Evolutionary conservation across 2,113 vertebrate species (phyloP).

Genomic region (Egretta garzetta): DNA sequence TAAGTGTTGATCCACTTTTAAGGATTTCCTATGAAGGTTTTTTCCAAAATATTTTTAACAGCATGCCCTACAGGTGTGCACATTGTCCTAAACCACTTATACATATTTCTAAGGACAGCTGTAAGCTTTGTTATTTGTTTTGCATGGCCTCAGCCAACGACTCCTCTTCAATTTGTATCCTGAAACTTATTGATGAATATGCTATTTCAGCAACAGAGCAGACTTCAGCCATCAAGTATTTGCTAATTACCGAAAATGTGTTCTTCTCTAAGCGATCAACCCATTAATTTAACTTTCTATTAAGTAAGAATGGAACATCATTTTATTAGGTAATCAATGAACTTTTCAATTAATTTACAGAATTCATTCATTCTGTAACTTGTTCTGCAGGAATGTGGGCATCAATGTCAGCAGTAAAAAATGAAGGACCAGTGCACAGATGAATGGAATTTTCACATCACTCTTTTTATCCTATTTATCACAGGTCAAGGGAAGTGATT

Average conservation of each 20-base stretch:
- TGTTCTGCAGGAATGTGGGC: not conserved
- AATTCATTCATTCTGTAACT: not conserved
- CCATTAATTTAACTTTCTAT: not conserved
- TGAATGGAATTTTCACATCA: not conserved
- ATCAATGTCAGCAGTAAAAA: not conserved
- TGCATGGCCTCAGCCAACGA: not conserved
- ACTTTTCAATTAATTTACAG: not conserved
- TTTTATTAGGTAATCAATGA: not conserved
- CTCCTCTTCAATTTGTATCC: not conserved
- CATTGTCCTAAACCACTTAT: not conserved
- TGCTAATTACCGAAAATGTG: not conserved
- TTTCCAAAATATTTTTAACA: not conserved
- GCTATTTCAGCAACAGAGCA: not conserved
- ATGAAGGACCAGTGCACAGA: not conserved
- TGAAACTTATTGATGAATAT: not conserved
- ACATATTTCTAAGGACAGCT: not conserved
- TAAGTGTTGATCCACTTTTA: not conserved
- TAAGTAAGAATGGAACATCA: not conserved
- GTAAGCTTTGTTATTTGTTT: not conserved
- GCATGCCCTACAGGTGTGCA: not conserved
- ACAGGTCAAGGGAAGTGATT: not conserved
- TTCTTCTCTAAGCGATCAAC: not conserved
- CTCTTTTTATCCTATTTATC: not conserved
- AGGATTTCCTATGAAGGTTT: not conserved
- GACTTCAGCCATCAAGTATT: not conserved